These are phyloP conservation scores for Platyura marginata DNA, from an alignment of 1,140 invertebrate species.

Conservation along the genomic window DNA sequence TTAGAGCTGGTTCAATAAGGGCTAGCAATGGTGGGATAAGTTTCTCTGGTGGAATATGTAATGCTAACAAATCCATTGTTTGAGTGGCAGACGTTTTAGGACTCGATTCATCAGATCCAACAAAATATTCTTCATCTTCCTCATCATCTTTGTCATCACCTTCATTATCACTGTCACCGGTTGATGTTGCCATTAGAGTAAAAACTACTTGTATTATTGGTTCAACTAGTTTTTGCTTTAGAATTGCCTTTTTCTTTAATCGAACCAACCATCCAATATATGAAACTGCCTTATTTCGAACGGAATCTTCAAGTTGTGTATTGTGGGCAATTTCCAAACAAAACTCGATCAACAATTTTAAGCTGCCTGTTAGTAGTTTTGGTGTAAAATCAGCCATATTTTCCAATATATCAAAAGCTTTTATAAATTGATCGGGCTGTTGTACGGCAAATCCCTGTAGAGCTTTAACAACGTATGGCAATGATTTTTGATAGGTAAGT, in stretches of 20 bases:
- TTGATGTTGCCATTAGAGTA: constrained; percentile 38
- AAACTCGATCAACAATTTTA: constrained; percentile 43
- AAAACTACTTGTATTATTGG: constrained; percentile 52
- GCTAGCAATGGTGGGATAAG: constrained; percentile 46
- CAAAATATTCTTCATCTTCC: constrained; percentile 40
- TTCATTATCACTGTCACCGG: constrained; percentile 26
- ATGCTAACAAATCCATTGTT: constrained; percentile 54
- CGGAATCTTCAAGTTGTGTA: constrained; percentile 29
- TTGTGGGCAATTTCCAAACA: constrained; percentile 42
- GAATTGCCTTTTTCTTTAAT: constrained; percentile 51
- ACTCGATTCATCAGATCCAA: constrained; percentile 34
- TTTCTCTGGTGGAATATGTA: constrained; percentile 60
- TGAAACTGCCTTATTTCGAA: constrained; percentile 46
- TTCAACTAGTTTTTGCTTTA: constrained; percentile 53
- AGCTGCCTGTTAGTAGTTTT: constrained; percentile 38
- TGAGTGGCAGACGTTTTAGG: constrained; percentile 47
- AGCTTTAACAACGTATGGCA: constrained; percentile 40
- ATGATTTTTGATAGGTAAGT: constrained; percentile 36
- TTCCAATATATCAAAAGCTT: constrained; percentile 53
- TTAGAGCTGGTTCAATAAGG: constrained; percentile 39
- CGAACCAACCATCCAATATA: constrained; percentile 43
- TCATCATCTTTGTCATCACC: constrained; percentile 14
- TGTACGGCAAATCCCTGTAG: constrained; percentile 31
- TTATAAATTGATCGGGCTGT: constrained; percentile 35
- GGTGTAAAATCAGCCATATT: constrained; percentile 48